Base-by-base conservation (phyloP, 2,113 vertebrate genomes). In the Naja naja region DNA sequence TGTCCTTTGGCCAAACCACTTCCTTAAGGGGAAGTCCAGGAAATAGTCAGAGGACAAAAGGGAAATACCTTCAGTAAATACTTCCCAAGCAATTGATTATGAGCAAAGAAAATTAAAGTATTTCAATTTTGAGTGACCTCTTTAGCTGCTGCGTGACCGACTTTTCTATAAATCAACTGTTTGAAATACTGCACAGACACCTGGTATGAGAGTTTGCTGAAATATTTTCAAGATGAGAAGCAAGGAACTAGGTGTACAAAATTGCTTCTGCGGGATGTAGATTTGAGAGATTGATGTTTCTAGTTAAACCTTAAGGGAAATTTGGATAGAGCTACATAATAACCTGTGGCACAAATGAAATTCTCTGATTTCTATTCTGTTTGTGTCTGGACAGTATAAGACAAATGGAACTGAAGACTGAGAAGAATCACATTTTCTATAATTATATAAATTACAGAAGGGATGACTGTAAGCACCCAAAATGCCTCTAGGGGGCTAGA, bases 381-480 rank as follows among this genome's bases (percentile, higher is more conserved):
- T 97, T 96, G 12, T 25, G 96, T 95, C 94, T 92, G 94, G 96
- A 95, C 97, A 97, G 97, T 94, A 95, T 96, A 97, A 98, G 96
- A 97, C 96, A 97, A 97, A 95, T 95, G 94, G 95, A 96, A 97
- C 95, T 93, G 96, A 96, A 96, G 97, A 97, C 97, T 97, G 97
- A 97, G 97, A 98, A 98, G 97, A 98, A 98, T 97, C 97, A 95
- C 92, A 96, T 97, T 96, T 96, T 95, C 96, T 97, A 97, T 96
- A 98, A 98, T 98, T 97, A 97, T 98, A 98, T 97, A 97, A 98
- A 98, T 98, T 98, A 98, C 97, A 97, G 96, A 94, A 97, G 97
- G 97, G 97, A 97, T 96, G 97, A 97, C 97, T 97, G 97, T 98
- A 98, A 97, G 97, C 97, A 96, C 97, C 97, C 97, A 97, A 98